Evolutionary conservation across 2,113 vertebrate species (phyloP).

Genomic region (Cariama cristata): DNA sequence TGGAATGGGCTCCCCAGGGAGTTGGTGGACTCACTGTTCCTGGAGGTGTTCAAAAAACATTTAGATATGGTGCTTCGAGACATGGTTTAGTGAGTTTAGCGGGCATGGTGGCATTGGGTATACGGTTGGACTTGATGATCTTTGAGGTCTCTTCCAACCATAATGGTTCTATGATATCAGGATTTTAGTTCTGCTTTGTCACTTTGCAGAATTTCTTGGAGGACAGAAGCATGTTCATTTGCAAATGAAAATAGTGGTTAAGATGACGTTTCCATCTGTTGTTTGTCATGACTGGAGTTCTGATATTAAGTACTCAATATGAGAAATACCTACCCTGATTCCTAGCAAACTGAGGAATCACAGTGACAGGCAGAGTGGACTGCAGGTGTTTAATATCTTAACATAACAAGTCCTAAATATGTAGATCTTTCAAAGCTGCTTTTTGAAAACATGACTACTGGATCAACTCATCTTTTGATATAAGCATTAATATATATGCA

Average conservation of each 20-base stretch:
- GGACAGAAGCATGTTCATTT: fast-evolving
- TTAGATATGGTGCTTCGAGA: too few relatives aligned
- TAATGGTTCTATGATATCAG: background rate
- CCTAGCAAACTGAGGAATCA: background rate
- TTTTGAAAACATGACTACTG: background rate
- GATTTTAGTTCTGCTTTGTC: background rate
- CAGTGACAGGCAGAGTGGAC: background rate
- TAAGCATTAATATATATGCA: background rate
- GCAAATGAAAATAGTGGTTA: background rate
- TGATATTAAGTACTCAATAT: background rate
- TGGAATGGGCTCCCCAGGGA: too few relatives aligned
- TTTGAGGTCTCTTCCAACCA: too few relatives aligned
- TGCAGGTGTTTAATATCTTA: background rate
- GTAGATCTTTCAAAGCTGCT: background rate
- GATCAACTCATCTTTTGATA: background rate
- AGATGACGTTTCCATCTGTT: background rate
- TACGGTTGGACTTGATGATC: too few relatives aligned
- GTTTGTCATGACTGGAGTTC: background rate
- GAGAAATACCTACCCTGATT: background rate
- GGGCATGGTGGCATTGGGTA: too few relatives aligned
- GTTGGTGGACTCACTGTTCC: too few relatives aligned
- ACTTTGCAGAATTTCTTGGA: background rate
- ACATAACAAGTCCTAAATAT: background rate
- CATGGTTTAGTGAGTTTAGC: too few relatives aligned
- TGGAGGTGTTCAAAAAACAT: too few relatives aligned